Base-by-base conservation (phyloP, 2,888 invertebrate species). In the Eristalinus sepulchralis region DNA sequence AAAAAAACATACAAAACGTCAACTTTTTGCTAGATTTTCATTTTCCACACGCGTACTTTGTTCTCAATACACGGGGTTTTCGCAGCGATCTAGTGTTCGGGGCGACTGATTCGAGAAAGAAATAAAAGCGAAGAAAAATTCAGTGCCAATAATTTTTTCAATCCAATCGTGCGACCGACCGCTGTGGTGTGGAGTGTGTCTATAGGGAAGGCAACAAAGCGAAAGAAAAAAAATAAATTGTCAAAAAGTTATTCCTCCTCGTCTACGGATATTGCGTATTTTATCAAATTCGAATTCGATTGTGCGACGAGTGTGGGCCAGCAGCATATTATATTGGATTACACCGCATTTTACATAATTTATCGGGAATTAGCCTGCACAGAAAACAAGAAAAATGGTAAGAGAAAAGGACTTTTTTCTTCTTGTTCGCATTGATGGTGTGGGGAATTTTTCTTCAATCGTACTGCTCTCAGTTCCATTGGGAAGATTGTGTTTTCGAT, bases 281-380 rank as follows among this genome's bases (percentile, higher is more conserved):
- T 34, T 63, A 62, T 55, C 27, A 36, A 20, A 31, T 59, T 36
- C 20, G 39, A 11, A 33, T 36, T 31, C 39, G 64, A 64, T 63
- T 62, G 6, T n/a, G 34, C 34, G 20, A 59, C 60, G 5, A 27
- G 27, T 31, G 59, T 76, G 68, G 57, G 57, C 67, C 64, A 64
- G 55, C 67, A 53, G 1, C 63, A 62, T 27, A 68, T 60, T 78
- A 36, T 10, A 60, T 85, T 78, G 77, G 85, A 85, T 85, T 82
- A 81, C 81, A 47, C 47, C 47, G 47, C 47, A n/a, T 78, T 84
- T 85, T 82, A 84, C 71, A 77, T 84, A 82, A 85, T 78, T 77
- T 57, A 24, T 73, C 33, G 66, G 77, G 73, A 83, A 75, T 75
- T 60, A 59, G 20, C 66, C 68, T 31, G 39, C 22, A 60, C 62